Conservation (phyloP, 2,113 vertebrate species). For the Platichthys flesus region DNA sequence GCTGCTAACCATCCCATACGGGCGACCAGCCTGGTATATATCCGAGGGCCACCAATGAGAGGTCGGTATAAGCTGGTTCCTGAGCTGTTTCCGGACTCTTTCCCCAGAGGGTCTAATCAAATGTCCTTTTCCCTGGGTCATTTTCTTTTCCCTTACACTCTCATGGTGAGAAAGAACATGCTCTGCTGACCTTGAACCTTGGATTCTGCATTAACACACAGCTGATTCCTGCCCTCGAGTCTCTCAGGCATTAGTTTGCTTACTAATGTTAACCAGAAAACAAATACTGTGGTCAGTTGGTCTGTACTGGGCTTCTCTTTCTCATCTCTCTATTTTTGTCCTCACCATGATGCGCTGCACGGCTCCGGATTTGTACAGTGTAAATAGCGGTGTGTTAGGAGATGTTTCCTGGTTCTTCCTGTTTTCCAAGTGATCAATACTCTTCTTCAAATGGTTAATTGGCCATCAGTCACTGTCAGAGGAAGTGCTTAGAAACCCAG, state of each 20-base stretch:
- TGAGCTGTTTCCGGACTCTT: slow-evolving; percentile 28
- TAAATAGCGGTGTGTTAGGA: slow-evolving; percentile 46
- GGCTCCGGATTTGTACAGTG: slow-evolving; percentile 46
- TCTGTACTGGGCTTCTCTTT: not conserved
- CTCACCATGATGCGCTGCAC: slow-evolving; percentile 36
- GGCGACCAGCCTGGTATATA: slow-evolving; percentile 1
- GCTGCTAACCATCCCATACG: slow-evolving; percentile 25
- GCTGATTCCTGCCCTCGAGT: not conserved
- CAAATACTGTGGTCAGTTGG: not conserved
- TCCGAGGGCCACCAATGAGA: slow-evolving; percentile 33
- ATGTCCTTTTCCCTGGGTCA: slow-evolving; percentile 42
- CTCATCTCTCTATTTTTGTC: slow-evolving; percentile 35
- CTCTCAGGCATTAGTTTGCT: slow-evolving; percentile 1
- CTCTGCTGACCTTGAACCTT: slow-evolving; percentile 51
- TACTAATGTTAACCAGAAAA: slow-evolving; percentile 7
- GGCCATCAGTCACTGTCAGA: slow-evolving; percentile 83
- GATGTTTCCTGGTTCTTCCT: slow-evolving; percentile 67
- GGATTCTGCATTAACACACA: slow-evolving; percentile 23
- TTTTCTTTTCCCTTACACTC: slow-evolving; percentile 1
- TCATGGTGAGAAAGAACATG: slow-evolving; percentile 27
- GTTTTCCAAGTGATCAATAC: slow-evolving; percentile 80
- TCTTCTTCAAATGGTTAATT: slow-evolving; percentile 82
- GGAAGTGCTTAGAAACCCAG: slow-evolving; percentile 77
- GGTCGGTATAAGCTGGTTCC: slow-evolving; percentile 30
- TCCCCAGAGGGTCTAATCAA: slow-evolving; percentile 56